Conservation (phyloP, 2,888 invertebrate genomes). For the Gortyna flavago region DNA sequence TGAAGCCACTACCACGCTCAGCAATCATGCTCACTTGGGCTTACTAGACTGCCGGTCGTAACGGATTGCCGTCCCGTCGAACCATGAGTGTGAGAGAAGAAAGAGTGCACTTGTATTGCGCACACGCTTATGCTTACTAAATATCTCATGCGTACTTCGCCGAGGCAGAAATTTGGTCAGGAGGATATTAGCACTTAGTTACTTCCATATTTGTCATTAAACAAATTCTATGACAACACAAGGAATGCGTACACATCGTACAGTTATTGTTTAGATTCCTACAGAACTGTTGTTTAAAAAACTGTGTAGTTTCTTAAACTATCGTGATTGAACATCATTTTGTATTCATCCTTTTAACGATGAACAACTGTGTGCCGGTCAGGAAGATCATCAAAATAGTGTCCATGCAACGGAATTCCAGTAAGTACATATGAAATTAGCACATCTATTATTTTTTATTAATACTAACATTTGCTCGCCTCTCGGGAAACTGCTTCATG, state of each 20-base stretch:
- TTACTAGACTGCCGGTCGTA: background rate
- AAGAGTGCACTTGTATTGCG: background rate
- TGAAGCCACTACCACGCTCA: background rate
- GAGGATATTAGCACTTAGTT: background rate
- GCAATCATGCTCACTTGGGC: background rate
- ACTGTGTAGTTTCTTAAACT: background rate
- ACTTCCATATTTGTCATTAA: slow-evolving; percentile 12
- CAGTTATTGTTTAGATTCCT: background rate
- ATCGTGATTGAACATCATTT: slow-evolving; percentile 2
- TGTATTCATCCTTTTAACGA: slow-evolving; percentile 1
- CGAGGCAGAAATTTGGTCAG: background rate
- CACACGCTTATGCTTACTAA: background rate
- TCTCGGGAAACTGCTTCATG: background rate
- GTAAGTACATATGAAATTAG: slow-evolving; percentile 23
- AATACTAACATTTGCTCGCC: background rate
- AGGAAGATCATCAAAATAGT: slow-evolving; percentile 46
- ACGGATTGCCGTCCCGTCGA: no score
- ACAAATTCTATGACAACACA: slow-evolving; percentile 21
- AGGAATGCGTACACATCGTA: slow-evolving; percentile 55
- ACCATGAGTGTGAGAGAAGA: background rate
- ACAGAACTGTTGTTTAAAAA: slow-evolving; percentile 13
- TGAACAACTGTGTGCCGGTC: slow-evolving; percentile 45
- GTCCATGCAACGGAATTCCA: slow-evolving; percentile 37
- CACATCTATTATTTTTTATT: background rate
- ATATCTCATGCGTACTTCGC: background rate